Percentiles rank a stretch among this genome's conserved stretches.
phyloP scores from a whole-genome alignment of 2,797 vertebrate species.

The Tapera naevia region DNA sequence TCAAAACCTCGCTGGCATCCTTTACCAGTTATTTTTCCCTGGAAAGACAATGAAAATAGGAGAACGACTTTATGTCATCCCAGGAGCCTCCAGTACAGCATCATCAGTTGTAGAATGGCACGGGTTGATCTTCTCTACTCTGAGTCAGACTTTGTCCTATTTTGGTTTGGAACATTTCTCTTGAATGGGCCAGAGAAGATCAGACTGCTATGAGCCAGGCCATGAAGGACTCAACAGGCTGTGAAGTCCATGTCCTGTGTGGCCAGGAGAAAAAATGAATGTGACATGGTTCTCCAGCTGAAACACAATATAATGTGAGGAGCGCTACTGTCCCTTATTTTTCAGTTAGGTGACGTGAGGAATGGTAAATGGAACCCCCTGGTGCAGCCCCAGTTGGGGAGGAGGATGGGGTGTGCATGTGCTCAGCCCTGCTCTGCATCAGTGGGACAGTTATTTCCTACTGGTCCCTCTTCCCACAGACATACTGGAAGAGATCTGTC shows the following conservation, averaged over 20 bases:
- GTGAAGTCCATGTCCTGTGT: accelerated
- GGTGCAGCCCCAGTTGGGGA: not conserved
- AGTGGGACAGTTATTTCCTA: not conserved
- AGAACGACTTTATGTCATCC: not conserved
- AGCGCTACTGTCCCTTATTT: not conserved
- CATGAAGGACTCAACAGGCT: not conserved
- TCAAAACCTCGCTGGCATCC: not conserved
- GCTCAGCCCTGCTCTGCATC: not conserved
- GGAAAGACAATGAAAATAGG: not conserved
- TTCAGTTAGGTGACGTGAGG: not conserved
- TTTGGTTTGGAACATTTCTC: not conserved
- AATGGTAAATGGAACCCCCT: not conserved
- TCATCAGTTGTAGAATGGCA: not conserved
- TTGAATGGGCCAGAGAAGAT: not conserved
- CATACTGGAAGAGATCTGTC: not conserved
- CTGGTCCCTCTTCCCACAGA: not conserved
- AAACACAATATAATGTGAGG: not conserved
- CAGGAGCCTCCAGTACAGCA: not conserved
- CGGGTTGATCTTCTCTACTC: not conserved
- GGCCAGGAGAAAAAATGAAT: not conserved
- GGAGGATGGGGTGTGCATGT: not conserved
- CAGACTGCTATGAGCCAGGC: not conserved
- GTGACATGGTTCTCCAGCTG: not conserved
- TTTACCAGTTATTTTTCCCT: not conserved
- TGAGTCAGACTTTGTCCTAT: not conserved